A percentile compares a stretch with the other conserved stretches of the same genome.
Evolutionary conservation across 2,888 invertebrate species (phyloP).

Genomic region (Caenorhabditis sinica): DNA sequence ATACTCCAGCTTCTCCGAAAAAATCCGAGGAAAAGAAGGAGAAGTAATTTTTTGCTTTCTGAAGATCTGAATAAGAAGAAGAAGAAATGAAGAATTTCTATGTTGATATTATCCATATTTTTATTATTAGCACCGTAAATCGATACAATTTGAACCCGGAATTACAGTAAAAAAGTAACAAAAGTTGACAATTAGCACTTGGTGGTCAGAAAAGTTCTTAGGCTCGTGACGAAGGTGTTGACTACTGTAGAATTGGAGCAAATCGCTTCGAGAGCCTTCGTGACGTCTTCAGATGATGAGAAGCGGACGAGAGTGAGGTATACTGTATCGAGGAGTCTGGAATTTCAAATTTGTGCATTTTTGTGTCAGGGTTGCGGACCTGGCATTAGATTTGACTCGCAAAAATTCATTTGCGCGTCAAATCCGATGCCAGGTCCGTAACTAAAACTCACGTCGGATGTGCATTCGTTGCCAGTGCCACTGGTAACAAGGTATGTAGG

Average conservation of each 20-base stretch:
- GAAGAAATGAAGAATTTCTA: background rate
- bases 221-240: conserved; percentile 58
- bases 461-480: conserved; percentile 64
- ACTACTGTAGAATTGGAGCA: conserved; percentile 59
- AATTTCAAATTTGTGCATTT: background rate
- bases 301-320: conserved; percentile 69
- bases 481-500: conserved; percentile 72
- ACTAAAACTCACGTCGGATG: conserved; percentile 64
- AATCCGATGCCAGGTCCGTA: too few species aligned
- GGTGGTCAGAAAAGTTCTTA: conserved; percentile 55
- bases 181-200: conserved; percentile 7
- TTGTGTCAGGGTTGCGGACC: too few species aligned
- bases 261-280: conserved; percentile 61
- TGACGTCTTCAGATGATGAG: conserved; percentile 64
- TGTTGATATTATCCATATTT: too few species aligned
- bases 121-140: too few species aligned
- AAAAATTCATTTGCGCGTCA: too few species aligned
- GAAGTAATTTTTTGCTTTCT: background rate
- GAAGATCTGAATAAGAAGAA: background rate
- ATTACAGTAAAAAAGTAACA: background rate
- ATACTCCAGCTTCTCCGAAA: conserved; percentile 13
- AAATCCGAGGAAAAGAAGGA: conserved; percentile 37
- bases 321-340: conserved; percentile 68
- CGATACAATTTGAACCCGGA: background rate
- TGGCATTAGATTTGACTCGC: too few species aligned